Percentiles rank a stretch among this genome's conserved stretches.
Conservation (phyloP, 2,113 vertebrate species). For the Chlamydotis undulata region DNA sequence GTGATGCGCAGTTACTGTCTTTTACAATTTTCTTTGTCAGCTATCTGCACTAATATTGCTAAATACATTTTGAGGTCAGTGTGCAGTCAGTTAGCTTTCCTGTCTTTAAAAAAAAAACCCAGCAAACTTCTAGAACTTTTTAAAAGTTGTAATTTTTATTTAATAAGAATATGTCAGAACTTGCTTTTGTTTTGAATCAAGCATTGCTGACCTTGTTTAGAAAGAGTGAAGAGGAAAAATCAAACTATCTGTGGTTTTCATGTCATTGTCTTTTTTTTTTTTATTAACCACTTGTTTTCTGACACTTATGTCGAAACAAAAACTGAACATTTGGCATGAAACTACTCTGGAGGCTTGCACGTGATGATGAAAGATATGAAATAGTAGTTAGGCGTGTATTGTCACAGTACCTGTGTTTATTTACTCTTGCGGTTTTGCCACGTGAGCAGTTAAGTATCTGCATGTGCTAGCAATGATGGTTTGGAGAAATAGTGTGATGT, state of each 20-base stretch:
- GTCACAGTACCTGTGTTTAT: background rate
- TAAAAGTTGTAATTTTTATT: background rate
- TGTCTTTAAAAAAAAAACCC: background rate
- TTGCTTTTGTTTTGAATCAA: background rate
- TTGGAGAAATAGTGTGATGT: background rate
- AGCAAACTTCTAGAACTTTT: background rate
- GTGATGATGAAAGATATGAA: background rate
- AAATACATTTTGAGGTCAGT: background rate
- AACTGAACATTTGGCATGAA: background rate
- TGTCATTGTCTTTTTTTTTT: background rate
- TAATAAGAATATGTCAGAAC: background rate
- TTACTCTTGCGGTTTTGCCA: background rate
- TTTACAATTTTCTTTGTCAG: background rate
- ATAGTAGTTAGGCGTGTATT: background rate
- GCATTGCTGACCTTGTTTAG: background rate
- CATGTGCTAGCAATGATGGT: background rate
- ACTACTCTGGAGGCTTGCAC: background rate
- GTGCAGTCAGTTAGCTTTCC: background rate
- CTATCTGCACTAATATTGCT: background rate
- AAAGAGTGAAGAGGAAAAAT: background rate
- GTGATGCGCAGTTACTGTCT: background rate
- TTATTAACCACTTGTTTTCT: background rate
- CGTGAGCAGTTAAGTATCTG: background rate
- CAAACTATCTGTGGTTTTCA: background rate
- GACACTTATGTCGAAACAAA: background rate